Conservation (phyloP, 2,113 vertebrate genomes). For the Dicentrarchus labrax region DNA sequence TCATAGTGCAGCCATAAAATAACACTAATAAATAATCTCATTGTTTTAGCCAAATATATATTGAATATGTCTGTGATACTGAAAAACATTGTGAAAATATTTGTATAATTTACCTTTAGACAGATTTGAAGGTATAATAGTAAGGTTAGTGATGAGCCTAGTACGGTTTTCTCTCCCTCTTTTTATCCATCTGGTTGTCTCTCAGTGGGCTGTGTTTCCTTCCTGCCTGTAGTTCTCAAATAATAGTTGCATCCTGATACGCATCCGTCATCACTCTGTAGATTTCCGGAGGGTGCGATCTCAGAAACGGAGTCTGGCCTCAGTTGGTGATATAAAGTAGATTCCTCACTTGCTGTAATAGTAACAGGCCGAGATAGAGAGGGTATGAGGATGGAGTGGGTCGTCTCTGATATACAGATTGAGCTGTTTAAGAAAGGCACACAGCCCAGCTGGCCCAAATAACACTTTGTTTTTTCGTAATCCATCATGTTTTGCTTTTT, state of each 20-base stretch:
- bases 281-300: neutral
- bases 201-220: neutral
- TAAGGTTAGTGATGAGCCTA: no score
- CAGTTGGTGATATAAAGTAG: constrained; percentile 10
- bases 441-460: neutral
- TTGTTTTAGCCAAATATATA: no score
- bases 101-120: no score
- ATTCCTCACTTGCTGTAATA: constrained; percentile 16
- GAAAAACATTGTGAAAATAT: neutral
- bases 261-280: neutral
- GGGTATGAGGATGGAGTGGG: constrained; percentile 7
- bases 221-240: neutral
- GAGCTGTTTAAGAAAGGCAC: neutral
- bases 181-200: neutral
- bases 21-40: no score
- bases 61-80: neutral
- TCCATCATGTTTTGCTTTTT: neutral
- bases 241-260: neutral
- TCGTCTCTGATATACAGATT: neutral
- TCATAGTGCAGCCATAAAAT: no score
- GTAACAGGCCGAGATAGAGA: constrained; percentile 1
- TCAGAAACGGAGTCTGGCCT: neutral
- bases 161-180: neutral
- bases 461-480: neutral
- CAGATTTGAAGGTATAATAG: neutral